Evolutionary conservation across 2,113 vertebrate genomes (phyloP), one percentile per base, ranked within the genome.

Genomic region (Ariopsis seemanni): DNA sequence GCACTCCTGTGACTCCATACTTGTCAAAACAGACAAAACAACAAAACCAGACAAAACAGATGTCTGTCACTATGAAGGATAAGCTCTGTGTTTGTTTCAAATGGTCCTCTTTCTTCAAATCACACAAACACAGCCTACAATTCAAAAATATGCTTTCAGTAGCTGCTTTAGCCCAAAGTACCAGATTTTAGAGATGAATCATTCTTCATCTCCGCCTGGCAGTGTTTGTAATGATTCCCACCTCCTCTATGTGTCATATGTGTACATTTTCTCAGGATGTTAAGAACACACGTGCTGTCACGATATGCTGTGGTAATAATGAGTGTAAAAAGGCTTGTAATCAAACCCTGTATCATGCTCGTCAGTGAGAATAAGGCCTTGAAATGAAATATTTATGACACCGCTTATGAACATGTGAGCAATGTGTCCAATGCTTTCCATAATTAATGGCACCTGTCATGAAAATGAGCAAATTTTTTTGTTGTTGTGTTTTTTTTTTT

Each of bases 151-250:
- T 86, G 84, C 80, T 88, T 80, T 86, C 34, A 80, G 80, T 86
- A 84, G 87, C 55, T 74, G 72, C 53, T 17, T 17, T 77, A 60
- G 34, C 53, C 83, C 84, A 53, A 63, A 88, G 8, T 27, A 57
- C 22, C 85, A 81, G 87, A 81, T 81, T 86, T 80, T 52, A 78
- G 4, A 85, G 81, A 72, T 90, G 89, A 84, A 81, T 88, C 87
- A 86, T 55, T 65, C n/a, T 79, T 84, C 69, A 65, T 69, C 82
- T 74, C 80, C 86, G 65, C 85, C 84, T 88, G 79, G 57, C 60
- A 71, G 30, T 7, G 17, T 57, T 82, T 69, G 25, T 85, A 84
- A 82, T 82, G 30, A 82, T 89, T 74, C 42, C 55, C 74, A 69
- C 67, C 65, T 85, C 52, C 74, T 80, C 77, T 60, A 52, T 80